These are phyloP conservation scores for Aptenodytes forsteri DNA, from an alignment of 2,113 vertebrate genomes.

Conservation along the genomic window DNA sequence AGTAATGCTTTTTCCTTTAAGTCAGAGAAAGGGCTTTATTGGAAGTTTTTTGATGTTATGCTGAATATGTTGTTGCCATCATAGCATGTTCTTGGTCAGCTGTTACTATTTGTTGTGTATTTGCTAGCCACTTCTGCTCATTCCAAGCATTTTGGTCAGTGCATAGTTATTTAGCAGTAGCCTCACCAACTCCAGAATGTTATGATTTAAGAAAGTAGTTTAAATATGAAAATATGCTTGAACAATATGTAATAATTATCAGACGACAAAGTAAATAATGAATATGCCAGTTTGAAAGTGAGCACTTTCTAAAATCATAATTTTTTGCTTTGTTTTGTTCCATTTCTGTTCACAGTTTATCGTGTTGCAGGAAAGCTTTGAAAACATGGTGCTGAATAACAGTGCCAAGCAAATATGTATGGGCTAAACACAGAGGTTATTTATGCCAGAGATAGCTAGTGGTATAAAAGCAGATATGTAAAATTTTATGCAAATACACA, in stretches of 20 bases:
- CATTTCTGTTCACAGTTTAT: background rate
- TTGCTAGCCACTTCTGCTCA: background rate
- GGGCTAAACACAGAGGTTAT: background rate
- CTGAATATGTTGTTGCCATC: background rate
- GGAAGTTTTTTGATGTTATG: background rate
- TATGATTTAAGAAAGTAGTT: constrained; percentile 31
- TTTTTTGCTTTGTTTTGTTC: constrained; percentile 18
- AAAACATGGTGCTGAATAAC: background rate
- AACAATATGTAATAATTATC: background rate
- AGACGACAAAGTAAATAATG: background rate
- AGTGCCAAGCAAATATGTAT: background rate
- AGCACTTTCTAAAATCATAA: constrained; percentile 9
- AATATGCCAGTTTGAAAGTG: background rate
- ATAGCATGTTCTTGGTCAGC: background rate
- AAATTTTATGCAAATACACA: background rate
- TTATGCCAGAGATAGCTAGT: background rate
- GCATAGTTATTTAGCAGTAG: background rate
- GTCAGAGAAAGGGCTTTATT: background rate
- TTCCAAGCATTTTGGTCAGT: background rate
- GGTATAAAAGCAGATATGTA: background rate
- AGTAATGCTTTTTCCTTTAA: background rate
- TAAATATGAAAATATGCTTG: background rate
- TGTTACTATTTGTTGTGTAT: background rate
- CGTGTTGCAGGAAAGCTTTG: background rate
- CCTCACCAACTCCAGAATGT: background rate